Base-by-base conservation (phyloP, 2,888 invertebrate genomes). In the Noctua pronuba region DNA sequence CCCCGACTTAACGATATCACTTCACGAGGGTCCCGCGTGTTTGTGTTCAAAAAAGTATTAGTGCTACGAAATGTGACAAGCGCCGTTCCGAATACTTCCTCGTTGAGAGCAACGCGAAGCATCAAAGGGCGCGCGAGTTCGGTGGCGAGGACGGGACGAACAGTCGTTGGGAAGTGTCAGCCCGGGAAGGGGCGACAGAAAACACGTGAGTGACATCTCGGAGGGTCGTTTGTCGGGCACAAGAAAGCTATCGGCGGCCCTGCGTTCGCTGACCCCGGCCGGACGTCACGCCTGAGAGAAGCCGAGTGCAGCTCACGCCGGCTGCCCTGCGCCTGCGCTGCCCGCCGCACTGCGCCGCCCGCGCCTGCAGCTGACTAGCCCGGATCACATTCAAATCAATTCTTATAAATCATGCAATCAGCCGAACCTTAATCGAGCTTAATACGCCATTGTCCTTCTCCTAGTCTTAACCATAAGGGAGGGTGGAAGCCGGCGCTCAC, bases 181-280 rank as follows among this genome's bases (percentile, higher is more conserved):
- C 79, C 86, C 88, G 88, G 90, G 89, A 91, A 91, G 89, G 90
- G 90, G 84, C 87, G 79, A 84, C 80, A 87, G 88, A 87, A 89
- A 92, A 91, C 92, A 93, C 92, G 92, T 93, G 93, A 95, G 93
- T 94, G 94, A 94, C 93, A 94, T 94, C 93, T 94, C 86, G 90
- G 91, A 94, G 95, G 95, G 95, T 94, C 94, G 95, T 91, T 93
- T 92, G 93, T 93, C 93, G 93, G 93, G 91, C 91, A 93, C 91
- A 95, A 95, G 95, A 95, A 95, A 95, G 93, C 93, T 93, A 93
- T 92, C 93, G 90, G 83, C 89, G 92, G 94, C 94, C 94, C 94
- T 94, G 93, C 94, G 96, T 94, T 93, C 96, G 94, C 93, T 95
- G 96, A 96, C 96, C 96, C 94, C 95, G 94, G 93, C 94, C 95